phyloP scores from a whole-genome alignment of 2,113 vertebrate genomes.

The Daubentonia madagascariensis region DNA sequence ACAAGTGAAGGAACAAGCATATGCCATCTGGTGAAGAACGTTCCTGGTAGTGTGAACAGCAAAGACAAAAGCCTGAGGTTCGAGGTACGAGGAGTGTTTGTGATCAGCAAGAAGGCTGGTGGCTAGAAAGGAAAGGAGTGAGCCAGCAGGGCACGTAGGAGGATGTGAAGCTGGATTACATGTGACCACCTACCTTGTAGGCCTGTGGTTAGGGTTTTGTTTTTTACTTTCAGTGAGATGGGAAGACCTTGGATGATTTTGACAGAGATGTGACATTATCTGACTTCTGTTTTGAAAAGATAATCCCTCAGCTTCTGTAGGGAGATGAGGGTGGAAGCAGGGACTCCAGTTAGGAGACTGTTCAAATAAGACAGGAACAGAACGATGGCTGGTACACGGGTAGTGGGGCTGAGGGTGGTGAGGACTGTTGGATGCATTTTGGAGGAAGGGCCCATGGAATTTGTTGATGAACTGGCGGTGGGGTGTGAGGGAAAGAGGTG shows the following conservation, averaged over 20 bases:
- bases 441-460: background rate
- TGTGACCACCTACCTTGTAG: background rate
- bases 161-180: background rate
- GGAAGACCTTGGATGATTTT: background rate
- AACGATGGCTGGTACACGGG: background rate
- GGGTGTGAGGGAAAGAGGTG: background rate
- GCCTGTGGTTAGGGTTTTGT: background rate
- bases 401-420: background rate
- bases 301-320: background rate
- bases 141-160: background rate
- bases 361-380: background rate
- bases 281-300: background rate
- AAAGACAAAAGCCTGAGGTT: background rate
- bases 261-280: background rate
- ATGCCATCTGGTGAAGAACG: background rate
- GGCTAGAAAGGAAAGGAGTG: background rate
- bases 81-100: no score
- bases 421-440: background rate
- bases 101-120: no score
- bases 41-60: background rate
- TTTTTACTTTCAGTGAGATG: background rate
- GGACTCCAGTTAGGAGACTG: background rate
- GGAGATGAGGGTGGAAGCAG: background rate
- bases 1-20: background rate
- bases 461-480: background rate